Evolutionary conservation across 2,797 vertebrate species (phyloP).

Genomic region (Helarctos malayanus): DNA sequence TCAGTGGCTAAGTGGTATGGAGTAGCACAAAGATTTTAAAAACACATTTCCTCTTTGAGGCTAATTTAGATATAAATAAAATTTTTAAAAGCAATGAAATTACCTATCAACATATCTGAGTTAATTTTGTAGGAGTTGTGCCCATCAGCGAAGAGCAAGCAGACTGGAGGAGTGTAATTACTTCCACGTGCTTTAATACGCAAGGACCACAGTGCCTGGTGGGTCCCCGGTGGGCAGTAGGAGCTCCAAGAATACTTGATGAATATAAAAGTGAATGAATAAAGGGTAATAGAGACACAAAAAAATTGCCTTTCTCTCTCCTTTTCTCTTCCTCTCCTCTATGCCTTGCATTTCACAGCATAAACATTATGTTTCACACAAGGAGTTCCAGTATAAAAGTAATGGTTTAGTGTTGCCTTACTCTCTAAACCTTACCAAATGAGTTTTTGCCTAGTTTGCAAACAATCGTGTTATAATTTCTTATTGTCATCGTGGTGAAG

Average conservation of each 20-base stretch:
- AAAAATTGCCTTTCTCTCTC: not conserved
- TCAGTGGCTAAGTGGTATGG: too few species aligned
- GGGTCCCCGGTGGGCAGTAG: fast-evolving
- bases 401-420: not conserved
- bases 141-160: not conserved
- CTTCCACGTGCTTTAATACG: not conserved
- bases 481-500: not conserved
- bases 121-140: not conserved
- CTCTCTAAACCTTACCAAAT: not conserved
- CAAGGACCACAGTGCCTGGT: not conserved
- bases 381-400: not conserved
- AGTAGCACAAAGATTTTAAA: not conserved
- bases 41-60: not conserved
- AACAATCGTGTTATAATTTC: not conserved
- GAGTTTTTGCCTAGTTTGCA: not conserved
- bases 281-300: not conserved
- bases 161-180: not conserved
- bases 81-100: not conserved
- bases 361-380: not conserved
- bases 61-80: not conserved
- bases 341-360: not conserved
- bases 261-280: not conserved
- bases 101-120: not conserved
- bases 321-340: not conserved
- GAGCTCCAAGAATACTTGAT: not conserved